Evolutionary conservation across 2,797 vertebrate species (phyloP).

Genomic region (Sternotherus odoratus): DNA sequence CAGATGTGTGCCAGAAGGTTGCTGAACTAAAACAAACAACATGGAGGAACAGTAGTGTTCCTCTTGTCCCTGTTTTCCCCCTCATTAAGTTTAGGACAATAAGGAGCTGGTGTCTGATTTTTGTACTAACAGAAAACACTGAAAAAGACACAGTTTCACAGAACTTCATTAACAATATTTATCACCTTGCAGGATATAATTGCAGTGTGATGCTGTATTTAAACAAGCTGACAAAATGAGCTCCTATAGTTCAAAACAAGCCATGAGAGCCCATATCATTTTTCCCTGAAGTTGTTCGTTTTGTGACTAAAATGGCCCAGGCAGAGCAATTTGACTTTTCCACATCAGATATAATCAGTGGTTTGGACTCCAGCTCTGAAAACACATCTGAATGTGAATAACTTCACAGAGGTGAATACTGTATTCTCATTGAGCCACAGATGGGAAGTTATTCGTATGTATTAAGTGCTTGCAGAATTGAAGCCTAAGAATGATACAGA

Average conservation of each 20-base stretch:
- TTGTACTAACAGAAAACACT: not conserved
- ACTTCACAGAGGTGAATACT: not conserved
- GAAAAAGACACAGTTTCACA: not conserved
- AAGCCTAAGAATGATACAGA: not conserved
- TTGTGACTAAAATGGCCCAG: not conserved
- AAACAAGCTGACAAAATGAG: not conserved
- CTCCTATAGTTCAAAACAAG: not conserved
- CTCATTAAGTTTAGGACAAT: not conserved
- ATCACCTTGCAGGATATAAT: not conserved
- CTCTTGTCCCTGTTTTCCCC: not conserved
- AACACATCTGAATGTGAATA: not conserved
- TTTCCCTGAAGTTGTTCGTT: not conserved
- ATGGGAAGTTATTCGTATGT: not conserved
- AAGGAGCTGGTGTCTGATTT: not conserved
- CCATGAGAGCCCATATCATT: not conserved
- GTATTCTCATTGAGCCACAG: not conserved
- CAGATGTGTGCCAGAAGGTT: not conserved
- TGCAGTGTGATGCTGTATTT: not conserved
- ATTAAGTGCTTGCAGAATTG: not conserved
- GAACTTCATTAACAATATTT: not conserved
- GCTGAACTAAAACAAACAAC: rapidly evolving
- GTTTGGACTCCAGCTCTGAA: rapidly evolving
- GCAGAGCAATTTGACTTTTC: not conserved
- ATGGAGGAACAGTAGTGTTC: not conserved
- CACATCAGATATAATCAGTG: not conserved